Evolutionary conservation across 2,888 invertebrate species (phyloP).

Genomic region (Catonia carolina): DNA sequence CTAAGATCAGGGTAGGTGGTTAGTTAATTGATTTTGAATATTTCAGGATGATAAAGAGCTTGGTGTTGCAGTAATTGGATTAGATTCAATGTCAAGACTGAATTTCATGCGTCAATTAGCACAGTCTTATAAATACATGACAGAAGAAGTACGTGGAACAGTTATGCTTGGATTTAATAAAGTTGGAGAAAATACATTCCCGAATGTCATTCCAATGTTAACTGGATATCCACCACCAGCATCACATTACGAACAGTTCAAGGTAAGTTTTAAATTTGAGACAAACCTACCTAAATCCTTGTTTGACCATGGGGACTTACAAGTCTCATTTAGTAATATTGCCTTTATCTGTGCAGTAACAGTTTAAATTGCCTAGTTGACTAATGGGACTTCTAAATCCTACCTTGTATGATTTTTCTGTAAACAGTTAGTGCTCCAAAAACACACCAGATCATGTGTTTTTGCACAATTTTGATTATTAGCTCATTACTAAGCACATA

Average conservation of each 20-base stretch:
- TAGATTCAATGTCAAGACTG: conserved; percentile 43
- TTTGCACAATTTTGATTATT: no score
- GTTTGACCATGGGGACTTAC: no score
- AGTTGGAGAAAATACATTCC: conserved; percentile 50
- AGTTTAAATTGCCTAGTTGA: no score
- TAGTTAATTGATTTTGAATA: not conserved
- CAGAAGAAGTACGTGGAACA: conserved; percentile 37
- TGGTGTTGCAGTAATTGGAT: conserved; percentile 41
- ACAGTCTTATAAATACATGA: conserved; percentile 38
- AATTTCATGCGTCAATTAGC: conserved; percentile 42
- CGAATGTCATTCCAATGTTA: conserved; percentile 46
- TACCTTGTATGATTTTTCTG: no score
- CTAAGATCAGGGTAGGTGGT: no score
- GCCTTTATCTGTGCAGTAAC: no score
- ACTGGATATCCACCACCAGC: conserved; percentile 37
- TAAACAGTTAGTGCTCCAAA: no score
- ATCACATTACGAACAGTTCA: conserved; percentile 19
- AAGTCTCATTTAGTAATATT: no score
- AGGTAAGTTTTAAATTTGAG: no score
- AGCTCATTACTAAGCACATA: no score
- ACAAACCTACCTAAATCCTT: conserved; percentile 26
- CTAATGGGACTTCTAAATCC: no score
- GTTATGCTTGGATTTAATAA: conserved; percentile 43
- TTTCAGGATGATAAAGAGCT: conserved; percentile 29
- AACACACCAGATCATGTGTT: no score